Evolutionary conservation across 1,140 invertebrate species (phyloP).

Genomic region (Pemphigus obesinymphae): DNA sequence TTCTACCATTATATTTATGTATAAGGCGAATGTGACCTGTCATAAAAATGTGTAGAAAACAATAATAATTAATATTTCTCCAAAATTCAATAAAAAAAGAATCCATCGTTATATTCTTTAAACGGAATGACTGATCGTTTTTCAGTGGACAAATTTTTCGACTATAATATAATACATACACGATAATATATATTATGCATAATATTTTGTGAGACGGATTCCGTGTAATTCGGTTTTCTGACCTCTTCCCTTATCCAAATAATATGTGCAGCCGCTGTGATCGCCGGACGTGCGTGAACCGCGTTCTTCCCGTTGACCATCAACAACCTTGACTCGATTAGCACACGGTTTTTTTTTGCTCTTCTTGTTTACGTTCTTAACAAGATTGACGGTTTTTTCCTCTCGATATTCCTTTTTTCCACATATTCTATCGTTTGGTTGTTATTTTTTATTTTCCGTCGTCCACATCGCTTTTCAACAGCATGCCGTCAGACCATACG

Average conservation of each 20-base stretch:
- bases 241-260: neutral
- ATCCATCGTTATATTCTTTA: too few relatives aligned
- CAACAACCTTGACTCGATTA: constrained; percentile 35
- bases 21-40: too few relatives aligned
- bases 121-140: neutral
- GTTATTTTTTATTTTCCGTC: neutral
- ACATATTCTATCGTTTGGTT: neutral
- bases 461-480: neutral
- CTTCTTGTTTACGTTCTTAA: constrained; percentile 17
- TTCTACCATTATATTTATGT: too few relatives aligned
- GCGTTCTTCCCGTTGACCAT: neutral
- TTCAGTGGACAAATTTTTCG: neutral
- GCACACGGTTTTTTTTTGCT: constrained; percentile 27
- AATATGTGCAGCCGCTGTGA: neutral
- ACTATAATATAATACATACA: neutral
- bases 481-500: neutral
- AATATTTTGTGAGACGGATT: too few relatives aligned
- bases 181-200: too few relatives aligned
- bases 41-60: too few relatives aligned
- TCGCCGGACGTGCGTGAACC: constrained; percentile 13
- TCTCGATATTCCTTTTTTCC: neutral
- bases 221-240: neutral
- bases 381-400: neutral
- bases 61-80: too few relatives aligned
- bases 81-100: too few relatives aligned